phyloP scores from a whole-genome alignment of 1,140 invertebrate species.

The Ericerus pela region DNA sequence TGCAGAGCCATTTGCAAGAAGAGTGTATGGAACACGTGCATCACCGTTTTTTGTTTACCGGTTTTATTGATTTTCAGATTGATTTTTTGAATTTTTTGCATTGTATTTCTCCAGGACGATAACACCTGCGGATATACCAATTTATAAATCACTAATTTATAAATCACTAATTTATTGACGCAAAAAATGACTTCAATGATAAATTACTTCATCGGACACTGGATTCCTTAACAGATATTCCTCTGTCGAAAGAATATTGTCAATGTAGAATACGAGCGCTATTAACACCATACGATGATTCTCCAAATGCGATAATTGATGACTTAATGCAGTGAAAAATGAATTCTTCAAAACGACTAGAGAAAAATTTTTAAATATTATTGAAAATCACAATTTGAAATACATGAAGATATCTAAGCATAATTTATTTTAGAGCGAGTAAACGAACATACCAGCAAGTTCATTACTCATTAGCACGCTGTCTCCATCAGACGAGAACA shows the following conservation, averaged over 20 bases:
- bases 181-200: too few species aligned
- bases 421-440: neutral
- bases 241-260: slow-evolving; percentile 6
- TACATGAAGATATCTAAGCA: neutral
- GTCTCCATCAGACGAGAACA: slow-evolving; percentile 7
- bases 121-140: slow-evolving; percentile 5
- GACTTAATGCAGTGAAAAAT: slow-evolving; percentile 15
- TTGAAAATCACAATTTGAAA: neutral
- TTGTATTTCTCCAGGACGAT: slow-evolving; percentile 12
- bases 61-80: slow-evolving; percentile 14
- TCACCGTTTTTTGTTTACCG: slow-evolving; percentile 13
- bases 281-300: slow-evolving; percentile 11
- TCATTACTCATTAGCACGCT: slow-evolving; percentile 15
- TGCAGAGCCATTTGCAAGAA: slow-evolving; percentile 16
- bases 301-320: slow-evolving; percentile 16
- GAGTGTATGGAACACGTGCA: slow-evolving; percentile 15
- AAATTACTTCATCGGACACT: slow-evolving; percentile 13
- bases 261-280: slow-evolving; percentile 12
- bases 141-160: too few species aligned
- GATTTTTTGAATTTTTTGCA: slow-evolving; percentile 13
- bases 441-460: slow-evolving; percentile 5
- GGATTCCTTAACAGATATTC: neutral
- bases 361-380: neutral
- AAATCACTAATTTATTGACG: too few species aligned
- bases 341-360: slow-evolving; percentile 14